Evolutionary conservation across 2,113 vertebrate species (phyloP).

Genomic region (Bolborhynchus lineola): DNA sequence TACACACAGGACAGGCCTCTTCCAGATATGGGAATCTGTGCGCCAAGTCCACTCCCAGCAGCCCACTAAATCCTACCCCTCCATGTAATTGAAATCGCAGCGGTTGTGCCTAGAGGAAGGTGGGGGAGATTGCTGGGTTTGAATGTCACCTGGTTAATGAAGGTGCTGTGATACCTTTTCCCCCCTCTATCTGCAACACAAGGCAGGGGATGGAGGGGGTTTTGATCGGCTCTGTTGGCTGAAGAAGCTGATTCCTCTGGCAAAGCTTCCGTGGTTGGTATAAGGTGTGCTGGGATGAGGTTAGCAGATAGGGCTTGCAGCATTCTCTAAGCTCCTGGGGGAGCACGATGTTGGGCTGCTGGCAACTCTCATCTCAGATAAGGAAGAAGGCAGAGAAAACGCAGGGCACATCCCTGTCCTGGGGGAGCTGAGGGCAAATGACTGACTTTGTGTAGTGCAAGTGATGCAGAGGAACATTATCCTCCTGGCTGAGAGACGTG

Average conservation of each 20-base stretch:
- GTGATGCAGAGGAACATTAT: fast-evolving
- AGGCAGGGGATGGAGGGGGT: not conserved
- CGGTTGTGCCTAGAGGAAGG: not conserved
- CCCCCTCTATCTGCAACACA: not conserved
- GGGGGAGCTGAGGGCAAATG: not conserved
- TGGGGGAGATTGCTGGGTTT: not conserved
- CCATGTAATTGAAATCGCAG: not conserved
- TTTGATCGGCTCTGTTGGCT: not conserved
- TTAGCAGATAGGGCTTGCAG: not conserved
- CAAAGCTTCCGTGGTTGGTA: not conserved
- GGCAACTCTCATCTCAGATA: not conserved
- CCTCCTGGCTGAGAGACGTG: not conserved
- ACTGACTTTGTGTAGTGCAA: not conserved
- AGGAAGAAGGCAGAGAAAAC: not conserved
- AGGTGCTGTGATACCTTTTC: fast-evolving
- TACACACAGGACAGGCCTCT: slow-evolving; percentile 28
- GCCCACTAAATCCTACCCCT: slow-evolving; percentile 46
- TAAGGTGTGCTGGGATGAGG: not conserved
- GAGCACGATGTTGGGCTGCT: not conserved
- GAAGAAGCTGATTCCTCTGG: not conserved
- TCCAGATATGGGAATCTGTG: slow-evolving; percentile 23
- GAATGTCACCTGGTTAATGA: not conserved
- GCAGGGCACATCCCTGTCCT: fast-evolving
- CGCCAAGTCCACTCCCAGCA: slow-evolving; percentile 16
- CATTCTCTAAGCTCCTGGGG: not conserved